These are phyloP conservation scores for Agrenia bidenticulata DNA, from an alignment of 2,888 invertebrate species.

Conservation along the genomic window DNA sequence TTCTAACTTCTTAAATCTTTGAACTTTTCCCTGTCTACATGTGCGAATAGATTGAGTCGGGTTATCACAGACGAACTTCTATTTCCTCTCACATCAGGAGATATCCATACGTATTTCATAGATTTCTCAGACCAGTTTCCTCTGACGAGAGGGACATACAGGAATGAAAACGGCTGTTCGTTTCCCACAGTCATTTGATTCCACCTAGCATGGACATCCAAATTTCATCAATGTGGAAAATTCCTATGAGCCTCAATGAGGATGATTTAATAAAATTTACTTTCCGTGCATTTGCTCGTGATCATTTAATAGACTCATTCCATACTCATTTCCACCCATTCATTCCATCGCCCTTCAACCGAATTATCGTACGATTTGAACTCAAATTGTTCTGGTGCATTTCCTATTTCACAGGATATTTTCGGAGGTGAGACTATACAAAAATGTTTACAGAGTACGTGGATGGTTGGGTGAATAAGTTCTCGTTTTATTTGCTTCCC, in stretches of 20 bases:
- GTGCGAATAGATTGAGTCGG: too few relatives aligned
- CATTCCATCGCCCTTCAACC: constrained; percentile 1
- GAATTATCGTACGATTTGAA: not conserved
- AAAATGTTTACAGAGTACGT: too few relatives aligned
- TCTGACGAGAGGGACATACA: too few relatives aligned
- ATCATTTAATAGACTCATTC: constrained; percentile 21
- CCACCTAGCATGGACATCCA: not conserved
- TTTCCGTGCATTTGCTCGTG: not conserved
- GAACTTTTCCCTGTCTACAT: constrained; percentile 4
- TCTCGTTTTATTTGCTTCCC: too few relatives aligned
- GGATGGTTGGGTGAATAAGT: too few relatives aligned
- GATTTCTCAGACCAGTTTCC: not conserved
- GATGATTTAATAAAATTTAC: constrained; percentile 12
- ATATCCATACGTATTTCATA: not conserved
- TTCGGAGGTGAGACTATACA: too few relatives aligned
- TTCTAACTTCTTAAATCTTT: not conserved
- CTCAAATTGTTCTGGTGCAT: too few relatives aligned
- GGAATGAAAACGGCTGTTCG: not conserved
- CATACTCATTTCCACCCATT: constrained; percentile 7
- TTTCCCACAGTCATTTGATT: constrained; percentile 1
- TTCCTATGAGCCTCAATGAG: not conserved
- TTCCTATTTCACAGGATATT: too few relatives aligned
- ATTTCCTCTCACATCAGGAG: constrained; percentile 1
- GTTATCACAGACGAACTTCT: not conserved
- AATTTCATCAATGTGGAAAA: constrained; percentile 8